These are phyloP conservation scores for Heterotilapia buettikoferi DNA, from an alignment of 2,113 vertebrate genomes.

Conservation along the genomic window DNA sequence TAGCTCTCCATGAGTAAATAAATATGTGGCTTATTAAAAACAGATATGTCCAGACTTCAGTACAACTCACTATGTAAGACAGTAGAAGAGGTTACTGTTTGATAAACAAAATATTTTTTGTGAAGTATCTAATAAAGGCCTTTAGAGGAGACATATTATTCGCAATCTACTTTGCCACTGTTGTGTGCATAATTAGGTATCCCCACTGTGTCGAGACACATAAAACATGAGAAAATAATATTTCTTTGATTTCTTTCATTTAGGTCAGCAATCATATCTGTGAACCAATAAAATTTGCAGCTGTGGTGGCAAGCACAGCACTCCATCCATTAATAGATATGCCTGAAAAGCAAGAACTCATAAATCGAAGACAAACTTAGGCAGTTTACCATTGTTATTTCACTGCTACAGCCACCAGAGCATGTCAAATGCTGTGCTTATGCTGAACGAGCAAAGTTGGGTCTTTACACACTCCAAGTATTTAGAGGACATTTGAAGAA, in stretches of 20 bases:
- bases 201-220: not conserved
- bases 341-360: not conserved
- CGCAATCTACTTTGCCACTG: not conserved
- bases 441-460: not conserved
- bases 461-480: not conserved
- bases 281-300: not conserved
- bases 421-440: not conserved
- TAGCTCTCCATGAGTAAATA: not conserved
- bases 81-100: not conserved
- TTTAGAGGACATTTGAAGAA: not conserved
- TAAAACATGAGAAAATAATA: not conserved
- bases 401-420: not conserved
- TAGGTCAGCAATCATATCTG: not conserved
- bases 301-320: not conserved
- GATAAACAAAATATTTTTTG: not conserved
- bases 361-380: not conserved
- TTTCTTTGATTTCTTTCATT: not conserved
- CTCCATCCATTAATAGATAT: not conserved
- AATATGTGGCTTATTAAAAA: not conserved
- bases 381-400: not conserved
- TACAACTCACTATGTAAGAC: fast-evolving
- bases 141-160: not conserved
- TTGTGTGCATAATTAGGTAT: not conserved
- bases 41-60: not conserved
- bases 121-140: not conserved